phyloP scores from a whole-genome alignment of 2,797 vertebrate genomes.

The Phalanger gymnotis region DNA sequence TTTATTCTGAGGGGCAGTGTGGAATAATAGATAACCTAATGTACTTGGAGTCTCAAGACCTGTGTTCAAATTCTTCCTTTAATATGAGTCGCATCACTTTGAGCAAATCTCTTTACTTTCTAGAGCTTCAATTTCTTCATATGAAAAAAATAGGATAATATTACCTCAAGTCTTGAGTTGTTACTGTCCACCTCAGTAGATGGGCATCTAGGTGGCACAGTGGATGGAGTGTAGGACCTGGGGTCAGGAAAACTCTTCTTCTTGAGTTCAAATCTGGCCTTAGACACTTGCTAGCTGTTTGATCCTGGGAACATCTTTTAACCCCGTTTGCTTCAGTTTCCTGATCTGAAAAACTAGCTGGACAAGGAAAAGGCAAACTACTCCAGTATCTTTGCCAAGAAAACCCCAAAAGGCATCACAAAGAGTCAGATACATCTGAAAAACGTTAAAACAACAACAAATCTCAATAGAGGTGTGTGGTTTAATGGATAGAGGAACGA shows the following conservation, averaged over 20 bases:
- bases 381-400: not conserved
- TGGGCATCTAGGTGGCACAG: not conserved
- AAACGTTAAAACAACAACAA: not conserved
- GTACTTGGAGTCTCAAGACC: not conserved
- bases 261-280: not conserved
- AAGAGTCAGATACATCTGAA: too few relatives aligned
- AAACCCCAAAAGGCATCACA: too few relatives aligned
- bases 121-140: not conserved
- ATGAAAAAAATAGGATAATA: not conserved
- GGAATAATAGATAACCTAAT: not conserved
- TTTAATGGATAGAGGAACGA: not conserved
- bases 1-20: not conserved
- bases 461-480: not conserved
- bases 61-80: not conserved
- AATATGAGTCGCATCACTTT: not conserved
- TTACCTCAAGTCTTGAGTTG: not conserved
- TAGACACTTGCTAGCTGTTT: not conserved
- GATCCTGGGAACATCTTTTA: not conserved
- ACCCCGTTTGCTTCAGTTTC: not conserved
- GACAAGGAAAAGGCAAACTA: not conserved
- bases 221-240: too few relatives aligned
- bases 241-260: too few relatives aligned
- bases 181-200: not conserved
- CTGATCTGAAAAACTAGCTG: not conserved
- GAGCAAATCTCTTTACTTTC: not conserved